Evolutionary conservation across 2,113 vertebrate genomes (phyloP), one percentile per base, ranked within the genome.

Genomic region (Eudyptes chrysolophus): DNA sequence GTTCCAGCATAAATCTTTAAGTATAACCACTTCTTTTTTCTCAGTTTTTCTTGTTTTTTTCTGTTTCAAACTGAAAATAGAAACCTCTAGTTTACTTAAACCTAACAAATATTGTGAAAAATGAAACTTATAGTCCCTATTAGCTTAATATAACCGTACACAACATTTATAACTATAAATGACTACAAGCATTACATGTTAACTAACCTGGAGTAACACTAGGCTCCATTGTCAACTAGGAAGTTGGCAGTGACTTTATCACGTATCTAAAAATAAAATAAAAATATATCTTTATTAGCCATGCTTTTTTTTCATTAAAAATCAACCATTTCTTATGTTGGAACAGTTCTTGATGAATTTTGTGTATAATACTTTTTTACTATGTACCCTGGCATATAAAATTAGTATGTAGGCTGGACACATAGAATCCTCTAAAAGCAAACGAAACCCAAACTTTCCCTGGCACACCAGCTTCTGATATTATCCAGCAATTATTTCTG

Each of bases 401-500:
- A 51, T 80, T 60, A 76, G 34, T 34, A 44, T 18, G 8, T 58
- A 66, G 27, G 7, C 55, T 84, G 55, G 34, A 79, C 32, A 74
- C 29, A 61, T 4, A 68, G 51, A 68, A 34, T 81, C 25, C 27
- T 90, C 52, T 82, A 64, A 82, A 93, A 87, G 38, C 34, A 82
- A 48, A 30, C 0, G 4, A 92, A 84, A 65, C 19, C 26, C n/a
- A 51, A 70, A 78, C n/a, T 60, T 91, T 81, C 32, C 24, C 27
- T 70, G 57, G 42, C 9, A 60, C 51, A 62, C 32, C 46, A 64
- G 25, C n/a, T 86, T 94, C 68, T 92, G 90, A 75, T 75, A 82
- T 82, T 94, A 94, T 72, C 48, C 44, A 64, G 60, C 72, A 94
- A 84, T 90, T 96, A 81, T 81, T 95, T 91, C 69, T 95, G 76